Conservation (phyloP, 2,888 invertebrate genomes). For the Nudaria mundana region DNA sequence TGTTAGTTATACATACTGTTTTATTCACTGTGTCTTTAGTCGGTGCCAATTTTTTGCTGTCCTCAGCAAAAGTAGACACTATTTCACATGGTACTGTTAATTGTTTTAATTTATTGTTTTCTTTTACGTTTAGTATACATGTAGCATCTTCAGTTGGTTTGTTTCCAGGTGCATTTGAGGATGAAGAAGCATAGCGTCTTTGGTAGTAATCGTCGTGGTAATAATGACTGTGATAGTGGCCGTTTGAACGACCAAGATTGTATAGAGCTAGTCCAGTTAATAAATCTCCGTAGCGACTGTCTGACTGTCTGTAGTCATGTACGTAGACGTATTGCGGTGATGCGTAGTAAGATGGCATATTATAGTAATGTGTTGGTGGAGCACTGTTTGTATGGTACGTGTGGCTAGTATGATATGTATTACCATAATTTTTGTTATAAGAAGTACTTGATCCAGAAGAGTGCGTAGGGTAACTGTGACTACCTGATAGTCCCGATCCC, state of each 20-base stretch:
- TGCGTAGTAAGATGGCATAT: slow-evolving; percentile 42
- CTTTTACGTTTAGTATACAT: slow-evolving; percentile 58
- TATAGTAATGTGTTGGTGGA: slow-evolving; percentile 11
- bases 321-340: slow-evolving; percentile 65
- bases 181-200: slow-evolving; percentile 41
- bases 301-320: slow-evolving; percentile 61
- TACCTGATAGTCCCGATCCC: neutral
- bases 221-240: slow-evolving; percentile 59
- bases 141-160: slow-evolving; percentile 47
- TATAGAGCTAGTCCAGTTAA: slow-evolving; percentile 66
- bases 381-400: slow-evolving; percentile 26
- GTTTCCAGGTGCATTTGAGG: slow-evolving; percentile 25
- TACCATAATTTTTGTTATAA: slow-evolving; percentile 8
- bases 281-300: slow-evolving; percentile 62
- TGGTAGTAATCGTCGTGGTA: slow-evolving; percentile 64
- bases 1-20: slow-evolving; percentile 54
- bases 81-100: slow-evolving; percentile 71
- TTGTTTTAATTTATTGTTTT: slow-evolving; percentile 47
- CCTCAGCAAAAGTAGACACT: slow-evolving; percentile 67
- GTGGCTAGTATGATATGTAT: slow-evolving; percentile 12
- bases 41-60: slow-evolving; percentile 39
- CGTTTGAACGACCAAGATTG: slow-evolving; percentile 65
- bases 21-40: slow-evolving; percentile 38
- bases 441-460: slow-evolving; percentile 24
- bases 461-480: slow-evolving; percentile 8